Conservation (phyloP, 2,888 invertebrate genomes). For the Polymixis flavicincta region DNA sequence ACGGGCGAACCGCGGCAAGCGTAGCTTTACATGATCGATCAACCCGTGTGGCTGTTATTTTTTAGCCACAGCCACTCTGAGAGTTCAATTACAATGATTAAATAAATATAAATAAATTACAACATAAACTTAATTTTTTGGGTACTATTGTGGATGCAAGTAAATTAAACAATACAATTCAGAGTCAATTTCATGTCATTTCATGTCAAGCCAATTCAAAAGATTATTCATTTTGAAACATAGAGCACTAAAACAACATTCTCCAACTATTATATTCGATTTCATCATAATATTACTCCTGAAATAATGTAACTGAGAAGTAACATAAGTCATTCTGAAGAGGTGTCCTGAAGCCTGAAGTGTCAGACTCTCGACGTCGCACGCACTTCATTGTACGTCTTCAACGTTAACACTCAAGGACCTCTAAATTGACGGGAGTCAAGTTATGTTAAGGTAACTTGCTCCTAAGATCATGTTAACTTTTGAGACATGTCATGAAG, state of each 20-base stretch:
- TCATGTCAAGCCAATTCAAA: too few relatives aligned
- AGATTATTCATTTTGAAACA: too few relatives aligned
- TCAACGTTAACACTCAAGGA: constrained; percentile 15
- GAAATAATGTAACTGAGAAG: constrained; percentile 9
- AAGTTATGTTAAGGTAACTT: not conserved
- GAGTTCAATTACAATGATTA: too few relatives aligned
- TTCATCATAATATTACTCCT: not conserved
- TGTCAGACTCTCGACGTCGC: constrained; percentile 32
- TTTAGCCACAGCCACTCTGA: too few relatives aligned
- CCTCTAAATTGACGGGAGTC: constrained; percentile 7
- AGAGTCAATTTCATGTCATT: too few relatives aligned
- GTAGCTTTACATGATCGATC: too few relatives aligned
- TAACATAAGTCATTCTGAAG: constrained; percentile 23
- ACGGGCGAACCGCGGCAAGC: too few relatives aligned
- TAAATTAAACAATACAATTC: too few relatives aligned
- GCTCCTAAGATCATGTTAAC: not conserved
- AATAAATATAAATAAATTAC: too few relatives aligned
- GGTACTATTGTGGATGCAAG: too few relatives aligned
- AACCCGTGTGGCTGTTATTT: too few relatives aligned
- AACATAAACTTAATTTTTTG: too few relatives aligned
- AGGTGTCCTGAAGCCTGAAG: constrained; percentile 6
- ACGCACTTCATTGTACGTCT: constrained; percentile 35
- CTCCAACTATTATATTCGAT: not conserved
- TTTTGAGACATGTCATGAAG: not conserved
- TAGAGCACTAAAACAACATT: not conserved